Evolutionary conservation across 2,113 vertebrate genomes (phyloP).

Genomic region (Natator depressus): DNA sequence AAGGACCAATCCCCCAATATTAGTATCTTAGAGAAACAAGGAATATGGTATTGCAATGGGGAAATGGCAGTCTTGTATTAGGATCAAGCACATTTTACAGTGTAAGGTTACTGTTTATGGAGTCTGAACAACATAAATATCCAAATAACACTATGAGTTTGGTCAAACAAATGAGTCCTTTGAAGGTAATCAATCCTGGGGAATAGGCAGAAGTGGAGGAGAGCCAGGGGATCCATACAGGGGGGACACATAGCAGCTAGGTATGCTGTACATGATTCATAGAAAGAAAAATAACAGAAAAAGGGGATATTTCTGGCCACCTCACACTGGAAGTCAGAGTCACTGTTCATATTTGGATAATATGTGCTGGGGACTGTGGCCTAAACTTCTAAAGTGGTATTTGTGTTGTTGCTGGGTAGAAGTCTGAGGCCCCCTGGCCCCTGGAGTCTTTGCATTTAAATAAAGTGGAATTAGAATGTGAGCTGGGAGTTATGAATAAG

Average conservation of each 20-base stretch:
- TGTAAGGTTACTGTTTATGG: neutral
- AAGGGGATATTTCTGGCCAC: neutral
- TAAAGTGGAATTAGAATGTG: neutral
- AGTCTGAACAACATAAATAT: neutral
- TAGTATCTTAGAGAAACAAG: neutral
- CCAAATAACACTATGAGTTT: neutral
- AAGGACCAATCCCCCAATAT: neutral
- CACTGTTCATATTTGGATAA: neutral
- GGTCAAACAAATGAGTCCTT: neutral
- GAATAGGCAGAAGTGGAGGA: neutral
- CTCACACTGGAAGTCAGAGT: neutral
- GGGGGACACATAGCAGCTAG: neutral
- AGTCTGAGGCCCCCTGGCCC: rapidly evolving
- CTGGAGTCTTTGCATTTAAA: neutral
- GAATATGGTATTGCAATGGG: neutral
- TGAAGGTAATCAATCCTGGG: neutral
- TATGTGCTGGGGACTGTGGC: neutral
- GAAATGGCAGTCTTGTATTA: neutral
- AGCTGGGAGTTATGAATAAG: neutral
- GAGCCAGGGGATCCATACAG: neutral
- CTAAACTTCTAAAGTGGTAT: neutral
- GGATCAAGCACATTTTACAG: neutral
- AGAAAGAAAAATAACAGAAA: neutral
- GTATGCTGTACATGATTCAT: neutral
- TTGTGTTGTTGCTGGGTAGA: neutral